A percentile compares a stretch with the other conserved stretches of the same genome.
These are phyloP conservation scores for Zosterops lateralis DNA, from an alignment of 2,113 vertebrate species.

Conservation along the genomic window DNA sequence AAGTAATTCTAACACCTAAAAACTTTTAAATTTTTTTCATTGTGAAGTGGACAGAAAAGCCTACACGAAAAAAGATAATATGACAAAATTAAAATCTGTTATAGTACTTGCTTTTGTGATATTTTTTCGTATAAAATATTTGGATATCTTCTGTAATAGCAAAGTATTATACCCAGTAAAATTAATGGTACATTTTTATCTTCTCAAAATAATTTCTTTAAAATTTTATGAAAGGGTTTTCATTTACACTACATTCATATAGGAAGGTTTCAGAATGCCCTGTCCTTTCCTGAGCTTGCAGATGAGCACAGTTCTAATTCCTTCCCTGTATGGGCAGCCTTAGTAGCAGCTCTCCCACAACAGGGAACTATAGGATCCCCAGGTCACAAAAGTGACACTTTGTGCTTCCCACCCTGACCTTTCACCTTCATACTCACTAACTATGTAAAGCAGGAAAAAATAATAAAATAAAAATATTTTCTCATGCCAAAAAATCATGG, in stretches of 20 bases:
- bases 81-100: background rate
- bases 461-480: background rate
- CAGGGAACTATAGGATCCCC: background rate
- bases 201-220: background rate
- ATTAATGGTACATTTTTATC: background rate
- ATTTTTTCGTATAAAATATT: background rate
- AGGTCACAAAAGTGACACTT: background rate
- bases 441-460: background rate
- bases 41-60: background rate
- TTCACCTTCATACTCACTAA: background rate
- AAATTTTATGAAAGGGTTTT: background rate
- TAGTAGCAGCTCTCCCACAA: background rate
- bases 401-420: background rate
- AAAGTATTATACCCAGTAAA: background rate
- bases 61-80: background rate
- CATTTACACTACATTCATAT: background rate
- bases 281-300: background rate
- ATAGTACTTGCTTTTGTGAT: background rate
- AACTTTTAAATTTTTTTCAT: background rate
- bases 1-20: background rate
- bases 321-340: background rate
- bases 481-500: background rate
- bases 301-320: background rate
- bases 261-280: background rate
- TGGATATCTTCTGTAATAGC: background rate